Evolutionary conservation across 1,140 invertebrate genomes (phyloP), one percentile per base, ranked within the genome.

Genomic region (Heliconius melpomene): DNA sequence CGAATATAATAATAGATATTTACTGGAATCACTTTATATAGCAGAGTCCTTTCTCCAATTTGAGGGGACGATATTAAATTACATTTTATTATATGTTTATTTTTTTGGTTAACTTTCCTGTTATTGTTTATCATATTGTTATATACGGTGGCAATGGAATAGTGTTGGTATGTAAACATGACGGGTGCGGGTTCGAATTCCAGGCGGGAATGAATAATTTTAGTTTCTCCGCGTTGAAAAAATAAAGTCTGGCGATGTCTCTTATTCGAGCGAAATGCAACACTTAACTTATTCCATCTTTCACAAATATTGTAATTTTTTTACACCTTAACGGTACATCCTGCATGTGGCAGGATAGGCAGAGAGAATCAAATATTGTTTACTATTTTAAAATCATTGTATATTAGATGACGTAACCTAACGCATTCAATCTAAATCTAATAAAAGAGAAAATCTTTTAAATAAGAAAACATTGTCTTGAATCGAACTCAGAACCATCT

Each of bases 1-100:
- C 26, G 13, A 66, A 66, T 26, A 66, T 66, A 66, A 66, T 66
- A 66, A 66, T 29, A 66, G 60, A 66, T 66, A 66, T 66, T 66
- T 66, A 66, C 60, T 29, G 23, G 26, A 26, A 66, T 66, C 60
- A 26, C 2, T 66, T 66, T 66, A 66, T 66, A 29, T 66, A 16
- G 11, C 60, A 16, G 60, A 29, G 60, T 66, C 60, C 60, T 66
- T 66, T 66, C 60, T 26, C 26, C 60, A 66, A 66, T 66, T 66
- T 66, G 60, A 66, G 60, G 60, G 26, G 26, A 29, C 26, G 26
- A 29, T 66, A 66, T 29, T 66, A 66, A 66, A 66, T 66, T 66
- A 66, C 16, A 66, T 16, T 20, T 52, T 20, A 20, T 66, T 66
- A 66, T 66, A 29, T 66, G 23, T 66, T 26, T 66, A 26, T 66